Percentiles rank a stretch among this genome's conserved stretches.
phyloP scores from a whole-genome alignment of 1,140 invertebrate genomes.

The Ericerus pela region DNA sequence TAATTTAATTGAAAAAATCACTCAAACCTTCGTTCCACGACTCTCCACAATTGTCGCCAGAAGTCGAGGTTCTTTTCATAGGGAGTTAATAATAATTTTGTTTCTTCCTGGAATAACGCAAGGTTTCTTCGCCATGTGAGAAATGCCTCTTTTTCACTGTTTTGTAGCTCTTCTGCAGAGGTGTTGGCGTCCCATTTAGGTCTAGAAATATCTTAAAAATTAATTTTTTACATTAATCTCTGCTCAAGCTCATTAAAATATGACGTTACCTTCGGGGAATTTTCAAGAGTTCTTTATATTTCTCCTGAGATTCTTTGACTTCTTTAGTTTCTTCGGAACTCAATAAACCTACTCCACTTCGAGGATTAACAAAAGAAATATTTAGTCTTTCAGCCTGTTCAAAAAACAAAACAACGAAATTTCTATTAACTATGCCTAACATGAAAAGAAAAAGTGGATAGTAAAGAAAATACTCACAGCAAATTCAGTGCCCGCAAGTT shows the following conservation, averaged over 20 bases:
- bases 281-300: constrained; percentile 48
- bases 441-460: background rate
- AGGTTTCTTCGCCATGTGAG: constrained; percentile 74
- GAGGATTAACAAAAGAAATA: constrained; percentile 56
- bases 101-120: constrained; percentile 59
- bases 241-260: background rate
- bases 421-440: background rate
- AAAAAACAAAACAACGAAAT: constrained; percentile 15
- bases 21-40: constrained; percentile 66
- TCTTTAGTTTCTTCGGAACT: constrained; percentile 44
- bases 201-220: constrained; percentile 33
- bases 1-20: constrained; percentile 12
- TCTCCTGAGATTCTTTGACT: constrained; percentile 43
- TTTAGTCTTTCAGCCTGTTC: constrained; percentile 71
- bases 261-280: constrained; percentile 52
- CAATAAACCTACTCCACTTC: constrained; percentile 42
- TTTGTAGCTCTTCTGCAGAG: constrained; percentile 58
- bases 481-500: constrained; percentile 86
- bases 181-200: constrained; percentile 66
- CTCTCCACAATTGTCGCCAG: constrained; percentile 97
- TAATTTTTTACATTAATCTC: no score
- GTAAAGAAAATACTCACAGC: constrained; percentile 29
- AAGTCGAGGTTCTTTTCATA: constrained; percentile 98
- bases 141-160: constrained; percentile 63
- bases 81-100: constrained; percentile 75